Base-by-base conservation (phyloP, 2,888 invertebrate species). In the Pachycephus smyrnensis region DNA sequence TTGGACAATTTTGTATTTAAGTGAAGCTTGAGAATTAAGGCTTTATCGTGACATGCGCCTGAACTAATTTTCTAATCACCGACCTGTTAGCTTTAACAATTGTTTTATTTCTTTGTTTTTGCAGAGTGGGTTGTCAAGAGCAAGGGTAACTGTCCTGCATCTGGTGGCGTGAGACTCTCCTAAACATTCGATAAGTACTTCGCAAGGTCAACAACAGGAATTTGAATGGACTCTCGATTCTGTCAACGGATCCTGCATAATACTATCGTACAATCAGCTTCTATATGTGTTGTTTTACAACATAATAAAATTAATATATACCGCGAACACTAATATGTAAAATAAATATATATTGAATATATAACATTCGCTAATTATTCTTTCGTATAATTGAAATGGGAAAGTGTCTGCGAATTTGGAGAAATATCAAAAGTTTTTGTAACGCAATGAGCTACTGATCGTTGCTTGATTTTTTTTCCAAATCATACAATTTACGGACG, bases 121-220 rank as follows among this genome's bases (percentile, higher is more conserved):
- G 40, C 92, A 95, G 95, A 93, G 86, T 90, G 94, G 82, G 92
- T 92, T 36, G 91, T 93, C 84, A 92, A 94, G 85, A 94, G 93
- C 90, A 93, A 94, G 86, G 95, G 95, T 76, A 94, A 94, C 89
- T 95, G 95, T 84, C 92, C 94, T 40, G 94, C 94, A 79, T 93
- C 94, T 55, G 93, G 93, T 15, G 94, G 94, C 77, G 93, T 94
- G 73, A 93, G 94, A 87, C 92, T 95, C 36, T 94, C 93, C 82
- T 94, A 93, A 93, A 36, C 3, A n/a, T 74, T 74, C 74, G 23
- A 55, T 3, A 23, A 6, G 23, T 23, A 55, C 9, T 23, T 55
- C 40, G 1, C 55, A 55, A 55, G 55, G 55, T 23, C 55, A 55
- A 55, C 55, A 55, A 55, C 55, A 55, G 55, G 55, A 55, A 55